Base-by-base conservation (phyloP, 2,113 vertebrate species). In the Corydoras maculifer region DNA sequence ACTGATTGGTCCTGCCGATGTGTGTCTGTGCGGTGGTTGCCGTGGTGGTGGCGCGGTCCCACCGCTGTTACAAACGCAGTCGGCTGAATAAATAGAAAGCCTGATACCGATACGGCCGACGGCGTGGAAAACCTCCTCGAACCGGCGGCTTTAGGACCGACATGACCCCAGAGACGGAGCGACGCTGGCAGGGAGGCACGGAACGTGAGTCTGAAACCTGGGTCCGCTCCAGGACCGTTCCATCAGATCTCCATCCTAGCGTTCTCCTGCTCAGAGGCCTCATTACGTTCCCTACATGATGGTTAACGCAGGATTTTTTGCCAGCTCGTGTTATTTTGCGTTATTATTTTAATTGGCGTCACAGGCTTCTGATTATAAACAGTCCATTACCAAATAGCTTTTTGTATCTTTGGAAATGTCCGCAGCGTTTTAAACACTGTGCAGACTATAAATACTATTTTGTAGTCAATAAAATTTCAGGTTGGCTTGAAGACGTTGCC, bases 41-140 rank as follows among this genome's bases (percentile, higher is more conserved):
- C 60, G 31, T 8, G 30, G 64, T 57, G 57, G 65, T 75, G 61
- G 54, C 32, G 13, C 14, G 29, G 60, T 15, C 60, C 53, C 69
- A 63, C 25, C n/a, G 69, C 68, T 59, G 54, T 66, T 68, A 74
- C 31, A 54, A 48, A 65, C 31, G 66, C 67, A 63, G 68, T 54
- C 13, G 18, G 58, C 18, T 69, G 66, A 80, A 68, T 53, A 67
- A 75, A 68, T 58, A 69, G 29, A 50, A 65, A 61, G 65, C 31
- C 25, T 8, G 35, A 8, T 43, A 43, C 63, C 65, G 62, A 73
- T 54, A 50, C 48, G 70, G 71, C 64, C 71, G 51, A 67, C 60
- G 77, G 72, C 48, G 60, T 77, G 74, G 74, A 78, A 81, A 67
- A 74, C 71, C 51, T 50, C 74, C 48, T 8, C 35, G 11, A 65